Base-by-base conservation (phyloP, 1,140 invertebrate genomes). In the Hirudo medicinalis region DNA sequence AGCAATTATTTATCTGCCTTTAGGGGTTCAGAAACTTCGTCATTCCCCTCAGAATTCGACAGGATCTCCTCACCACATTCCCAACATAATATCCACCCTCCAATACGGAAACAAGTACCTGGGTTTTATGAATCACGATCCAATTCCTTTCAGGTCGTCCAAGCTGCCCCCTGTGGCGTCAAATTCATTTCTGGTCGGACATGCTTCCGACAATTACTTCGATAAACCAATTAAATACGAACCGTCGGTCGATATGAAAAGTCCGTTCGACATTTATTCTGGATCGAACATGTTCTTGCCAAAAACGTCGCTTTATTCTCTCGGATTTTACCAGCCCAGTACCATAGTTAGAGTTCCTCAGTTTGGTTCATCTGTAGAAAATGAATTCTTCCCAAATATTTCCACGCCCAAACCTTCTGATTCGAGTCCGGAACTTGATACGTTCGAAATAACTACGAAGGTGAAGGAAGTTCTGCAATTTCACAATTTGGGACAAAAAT, bases 401-500 rank as follows among this genome's bases (percentile, higher is more conserved):
- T 25, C 22, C 19, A 32, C 29, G 22, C 22, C 22, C 4, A 63
- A 63, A 63, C 22, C 22, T 63, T 22, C 29, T 11, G 57, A 63
- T 22, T 25, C 22, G 22, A 63, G 29, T 32, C 36, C 54, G 25
- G 94, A 97, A 79, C 85, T 98, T 40, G 94, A 98, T 79, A 97
- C 95, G 0, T 91, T 97, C 80, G 89, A 89, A 8, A 93, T 97
- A 73, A 97, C 94, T 0, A 95, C 92, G 0, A 92, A 93, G 80
- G 96, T 97, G 78, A 98, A 97, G 80, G 94, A 97, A 81, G 91
- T 94, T 0, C 83, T 97, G 0, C 83, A 97, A 54, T 93, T 94
- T 15, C 96, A 97, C 78, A 97, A 97, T 78, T 94, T 97, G 76
- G 94, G 94, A 0, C 95, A 98, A 83, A 97, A 97, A 85, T 91